Percentiles rank a stretch among this genome's conserved stretches.
Evolutionary conservation across 2,797 vertebrate genomes (phyloP).

Genomic region (Myotis pilosus): DNA sequence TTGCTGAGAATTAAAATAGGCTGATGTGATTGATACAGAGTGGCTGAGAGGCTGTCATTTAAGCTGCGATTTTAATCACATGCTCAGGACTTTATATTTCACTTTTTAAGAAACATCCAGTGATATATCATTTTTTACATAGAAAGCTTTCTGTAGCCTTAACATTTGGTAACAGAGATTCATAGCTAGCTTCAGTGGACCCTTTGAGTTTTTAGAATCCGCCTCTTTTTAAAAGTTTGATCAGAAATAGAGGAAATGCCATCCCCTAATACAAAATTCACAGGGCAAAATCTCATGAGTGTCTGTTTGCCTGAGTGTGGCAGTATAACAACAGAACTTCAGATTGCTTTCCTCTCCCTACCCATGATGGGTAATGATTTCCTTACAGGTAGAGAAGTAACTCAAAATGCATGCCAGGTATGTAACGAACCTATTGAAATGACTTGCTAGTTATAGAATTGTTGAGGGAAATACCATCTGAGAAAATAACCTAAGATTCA

Average conservation of each 20-base stretch:
- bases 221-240: neutral
- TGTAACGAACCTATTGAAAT: neutral
- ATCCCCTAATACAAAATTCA: neutral
- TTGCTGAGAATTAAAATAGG: neutral
- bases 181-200: neutral
- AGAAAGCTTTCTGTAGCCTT: neutral
- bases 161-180: neutral
- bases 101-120: neutral
- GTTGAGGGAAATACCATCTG: neutral
- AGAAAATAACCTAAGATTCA: slow-evolving; percentile 9
- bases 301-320: neutral
- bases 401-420: neutral
- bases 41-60: neutral
- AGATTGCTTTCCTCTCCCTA: neutral
- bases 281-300: neutral
- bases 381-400: neutral
- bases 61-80: neutral
- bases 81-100: neutral
- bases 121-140: neutral
- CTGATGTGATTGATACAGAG: neutral
- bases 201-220: neutral
- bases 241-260: neutral
- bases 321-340: neutral
- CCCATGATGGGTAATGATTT: neutral
- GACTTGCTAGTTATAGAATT: neutral